Evolutionary conservation across 2,113 vertebrate species (phyloP), one percentile per base, ranked within the genome.

Genomic region (Pachyramphus minor): DNA sequence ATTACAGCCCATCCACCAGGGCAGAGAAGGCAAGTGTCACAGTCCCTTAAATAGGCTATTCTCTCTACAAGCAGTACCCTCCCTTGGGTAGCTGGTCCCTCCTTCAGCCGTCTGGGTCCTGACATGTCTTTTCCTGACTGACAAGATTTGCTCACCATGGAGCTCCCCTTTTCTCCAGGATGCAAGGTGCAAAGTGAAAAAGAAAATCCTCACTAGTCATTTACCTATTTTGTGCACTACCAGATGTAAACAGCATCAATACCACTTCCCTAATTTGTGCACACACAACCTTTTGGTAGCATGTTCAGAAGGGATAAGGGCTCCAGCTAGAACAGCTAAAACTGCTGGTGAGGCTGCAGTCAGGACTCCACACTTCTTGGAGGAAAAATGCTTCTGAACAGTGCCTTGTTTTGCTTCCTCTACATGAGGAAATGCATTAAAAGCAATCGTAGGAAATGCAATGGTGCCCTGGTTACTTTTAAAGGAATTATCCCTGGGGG

Each of bases 341-440:
- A 16, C 12, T 33, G 37, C 53, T 80, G 72, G 35, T 41, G 8
- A 13, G 33, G 73, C 49, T 63, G 17, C 0, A 1, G 0, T 42
- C 45, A 66, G 60, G 41, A 19, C 30, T 91, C 13, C 14, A 44
- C 39, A 60, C 3, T 0, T 28, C 71, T 66, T 30, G 27, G 41
- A 73, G 62, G 31, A 44, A 52, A 85, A 68, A n/a, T 27, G n/a
- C 35, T 83, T 27, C 23, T 58, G 20, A 23, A 20, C 1, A 1
- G 17, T 63, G 47, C 20, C 7, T 41, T 73, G 76, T 68, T 62
- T 60, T 86, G 22, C 19, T 88, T 88, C 47, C 33, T 18, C 22
- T 68, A 47, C 35, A 59, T 22, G n/a, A 94, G 33, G n/a, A 83
- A 74, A 68, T 9, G 19, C 45, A 41, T 10, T 27, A 71, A 89